phyloP scores from a whole-genome alignment of 2,888 invertebrate genomes.

The Hanleya hanleyi region DNA sequence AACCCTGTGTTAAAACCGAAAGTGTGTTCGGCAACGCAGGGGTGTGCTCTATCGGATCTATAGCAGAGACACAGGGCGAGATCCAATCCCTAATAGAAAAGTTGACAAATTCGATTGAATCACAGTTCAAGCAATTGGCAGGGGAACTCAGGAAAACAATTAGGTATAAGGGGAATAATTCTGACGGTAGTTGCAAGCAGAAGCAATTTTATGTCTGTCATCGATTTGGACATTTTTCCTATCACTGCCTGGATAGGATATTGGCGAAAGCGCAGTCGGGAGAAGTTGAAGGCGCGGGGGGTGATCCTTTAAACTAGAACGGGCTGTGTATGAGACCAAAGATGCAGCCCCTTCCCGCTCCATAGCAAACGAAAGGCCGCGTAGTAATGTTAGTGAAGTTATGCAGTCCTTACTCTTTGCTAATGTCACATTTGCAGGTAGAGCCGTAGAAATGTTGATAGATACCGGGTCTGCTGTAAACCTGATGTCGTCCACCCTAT shows the following conservation, averaged over 20 bases:
- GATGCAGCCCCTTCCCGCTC: background rate
- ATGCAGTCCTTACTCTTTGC: background rate
- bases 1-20: background rate
- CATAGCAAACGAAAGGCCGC: background rate
- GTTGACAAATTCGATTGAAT: background rate
- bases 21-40: background rate
- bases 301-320: background rate
- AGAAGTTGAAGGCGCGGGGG: background rate
- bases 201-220: background rate
- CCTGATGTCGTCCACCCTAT: background rate
- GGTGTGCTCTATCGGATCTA: background rate
- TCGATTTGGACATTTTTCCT: background rate
- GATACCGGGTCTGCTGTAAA: background rate
- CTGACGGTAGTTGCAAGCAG: no score
- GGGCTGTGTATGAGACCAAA: conserved; percentile 1
- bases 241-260: background rate
- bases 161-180: no score
- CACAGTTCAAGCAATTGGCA: background rate
- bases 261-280: no score
- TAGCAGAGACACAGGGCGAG: background rate
- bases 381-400: background rate
- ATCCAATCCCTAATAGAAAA: background rate
- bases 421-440: background rate
- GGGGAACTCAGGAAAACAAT: no score
- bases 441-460: background rate